A percentile compares a stretch with the other conserved stretches of the same genome.
These are phyloP conservation scores for Xyrichtys novacula DNA, from an alignment of 2,797 vertebrate species.

Conservation along the genomic window DNA sequence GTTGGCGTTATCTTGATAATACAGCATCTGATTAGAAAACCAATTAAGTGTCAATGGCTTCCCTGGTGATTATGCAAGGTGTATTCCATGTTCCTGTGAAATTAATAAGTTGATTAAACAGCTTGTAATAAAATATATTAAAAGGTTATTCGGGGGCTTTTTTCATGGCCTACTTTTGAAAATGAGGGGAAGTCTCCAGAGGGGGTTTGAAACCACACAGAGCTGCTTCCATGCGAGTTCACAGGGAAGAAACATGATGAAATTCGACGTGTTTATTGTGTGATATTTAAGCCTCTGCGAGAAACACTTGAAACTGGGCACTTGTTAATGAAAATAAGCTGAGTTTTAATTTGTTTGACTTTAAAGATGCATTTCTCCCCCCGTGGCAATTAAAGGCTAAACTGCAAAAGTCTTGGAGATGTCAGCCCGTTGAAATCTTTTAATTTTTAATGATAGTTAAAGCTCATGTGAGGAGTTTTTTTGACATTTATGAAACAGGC, in stretches of 20 bases:
- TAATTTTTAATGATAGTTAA: too few species aligned
- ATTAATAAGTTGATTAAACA: conserved; percentile 67
- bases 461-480: too few species aligned
- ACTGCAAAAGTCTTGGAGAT: too few species aligned
- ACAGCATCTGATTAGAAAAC: conserved; percentile 66
- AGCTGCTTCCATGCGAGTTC: not conserved
- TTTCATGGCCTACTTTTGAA: conserved; percentile 37
- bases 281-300: not conserved
- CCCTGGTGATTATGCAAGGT: conserved; percentile 62
- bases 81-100: conserved; percentile 52
- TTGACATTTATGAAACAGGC: too few species aligned
- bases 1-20: conserved; percentile 70
- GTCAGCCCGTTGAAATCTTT: too few species aligned
- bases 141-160: conserved; percentile 18
- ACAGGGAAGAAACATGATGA: conserved; percentile 2
- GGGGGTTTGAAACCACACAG: not conserved
- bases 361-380: too few species aligned
- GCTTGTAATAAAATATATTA: conserved; percentile 52
- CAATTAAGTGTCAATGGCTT: conserved; percentile 67
- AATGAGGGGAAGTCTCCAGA: conserved; percentile 17
- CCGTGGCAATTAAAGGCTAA: too few species aligned
- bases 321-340: too few species aligned
- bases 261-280: not conserved
- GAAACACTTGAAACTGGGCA: too few species aligned
- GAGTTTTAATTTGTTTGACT: too few species aligned